Evolutionary conservation across 2,113 vertebrate genomes (phyloP).

Genomic region (Channa argus): DNA sequence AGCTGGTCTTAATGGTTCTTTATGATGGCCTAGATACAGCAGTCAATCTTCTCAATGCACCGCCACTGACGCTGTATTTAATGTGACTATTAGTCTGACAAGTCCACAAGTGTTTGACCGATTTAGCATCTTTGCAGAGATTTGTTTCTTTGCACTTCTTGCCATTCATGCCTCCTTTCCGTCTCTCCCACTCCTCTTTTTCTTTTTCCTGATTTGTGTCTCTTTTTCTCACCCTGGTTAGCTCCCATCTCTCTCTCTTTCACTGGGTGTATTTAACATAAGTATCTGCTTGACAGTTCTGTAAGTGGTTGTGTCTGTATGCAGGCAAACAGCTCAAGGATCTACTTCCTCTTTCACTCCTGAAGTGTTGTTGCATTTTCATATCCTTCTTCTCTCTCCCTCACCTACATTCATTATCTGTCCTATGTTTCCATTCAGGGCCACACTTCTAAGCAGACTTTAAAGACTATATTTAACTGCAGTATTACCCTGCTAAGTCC

Average conservation of each 20-base stretch:
- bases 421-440: conserved; percentile 17
- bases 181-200: background rate
- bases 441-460: conserved; percentile 15
- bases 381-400: background rate
- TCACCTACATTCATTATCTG: conserved; percentile 19
- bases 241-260: background rate
- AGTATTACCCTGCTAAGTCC: conserved; percentile 21
- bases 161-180: conserved; percentile 1
- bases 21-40: conserved; percentile 63
- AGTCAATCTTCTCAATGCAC: conserved; percentile 19
- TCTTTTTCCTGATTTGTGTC: background rate
- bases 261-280: background rate
- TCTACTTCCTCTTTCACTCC: conserved; percentile 16
- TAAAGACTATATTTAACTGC: conserved; percentile 13
- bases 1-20: conserved; percentile 64
- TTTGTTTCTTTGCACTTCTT: background rate
- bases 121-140: background rate
- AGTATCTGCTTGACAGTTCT: background rate
- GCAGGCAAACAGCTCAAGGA: conserved; percentile 18
- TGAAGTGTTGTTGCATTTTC: background rate
- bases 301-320: conserved; percentile 22
- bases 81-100: conserved; percentile 42
- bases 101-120: conserved; percentile 47
- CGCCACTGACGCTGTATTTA: conserved; percentile 53
- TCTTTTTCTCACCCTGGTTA: background rate